Percentiles rank a stretch among this genome's conserved stretches.
These are phyloP conservation scores for Onchidella celtica DNA, from an alignment of 2,888 invertebrate species.

Conservation along the genomic window DNA sequence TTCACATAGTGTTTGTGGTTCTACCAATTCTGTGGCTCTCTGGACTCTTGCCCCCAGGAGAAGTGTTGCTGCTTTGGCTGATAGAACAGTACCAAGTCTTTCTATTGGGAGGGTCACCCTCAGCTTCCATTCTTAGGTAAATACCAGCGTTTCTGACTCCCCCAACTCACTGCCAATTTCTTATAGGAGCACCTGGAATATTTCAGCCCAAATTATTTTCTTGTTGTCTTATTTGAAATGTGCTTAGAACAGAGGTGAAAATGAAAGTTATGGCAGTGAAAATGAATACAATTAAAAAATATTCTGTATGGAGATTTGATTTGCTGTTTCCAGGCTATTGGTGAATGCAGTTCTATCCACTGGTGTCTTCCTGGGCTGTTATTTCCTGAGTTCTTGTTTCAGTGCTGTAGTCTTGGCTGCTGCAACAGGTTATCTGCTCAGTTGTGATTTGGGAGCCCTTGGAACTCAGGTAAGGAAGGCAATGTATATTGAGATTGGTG, in stretches of 20 bases:
- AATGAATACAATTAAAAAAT: too few relatives aligned
- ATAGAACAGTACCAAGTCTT: constrained; percentile 74
- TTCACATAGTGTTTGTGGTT: constrained; percentile 74
- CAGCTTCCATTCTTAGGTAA: constrained; percentile 74
- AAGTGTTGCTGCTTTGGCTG: constrained; percentile 74
- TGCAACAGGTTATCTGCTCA: constrained; percentile 73
- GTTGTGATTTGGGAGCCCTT: constrained; percentile 72
- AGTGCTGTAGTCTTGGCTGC: constrained; percentile 69
- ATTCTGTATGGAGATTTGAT: too few relatives aligned
- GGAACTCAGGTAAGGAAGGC: constrained; percentile 62
- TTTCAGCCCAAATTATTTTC: too few relatives aligned
- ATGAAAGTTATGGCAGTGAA: too few relatives aligned
- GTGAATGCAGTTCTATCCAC: constrained; percentile 66
- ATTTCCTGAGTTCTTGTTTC: constrained; percentile 66
- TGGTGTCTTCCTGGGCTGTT: constrained; percentile 68
- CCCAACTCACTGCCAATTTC: too few relatives aligned
- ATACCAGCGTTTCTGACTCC: background rate
- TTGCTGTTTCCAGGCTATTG: constrained; percentile 62
- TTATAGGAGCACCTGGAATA: too few relatives aligned
- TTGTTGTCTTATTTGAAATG: too few relatives aligned
- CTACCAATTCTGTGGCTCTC: constrained; percentile 75
- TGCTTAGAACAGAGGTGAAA: too few relatives aligned
- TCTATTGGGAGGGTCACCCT: constrained; percentile 75
- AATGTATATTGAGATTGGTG: too few relatives aligned
- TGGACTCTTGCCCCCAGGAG: constrained; percentile 76